These are phyloP conservation scores for Falco punctatus DNA, from an alignment of 2,113 vertebrate genomes.

Conservation along the genomic window DNA sequence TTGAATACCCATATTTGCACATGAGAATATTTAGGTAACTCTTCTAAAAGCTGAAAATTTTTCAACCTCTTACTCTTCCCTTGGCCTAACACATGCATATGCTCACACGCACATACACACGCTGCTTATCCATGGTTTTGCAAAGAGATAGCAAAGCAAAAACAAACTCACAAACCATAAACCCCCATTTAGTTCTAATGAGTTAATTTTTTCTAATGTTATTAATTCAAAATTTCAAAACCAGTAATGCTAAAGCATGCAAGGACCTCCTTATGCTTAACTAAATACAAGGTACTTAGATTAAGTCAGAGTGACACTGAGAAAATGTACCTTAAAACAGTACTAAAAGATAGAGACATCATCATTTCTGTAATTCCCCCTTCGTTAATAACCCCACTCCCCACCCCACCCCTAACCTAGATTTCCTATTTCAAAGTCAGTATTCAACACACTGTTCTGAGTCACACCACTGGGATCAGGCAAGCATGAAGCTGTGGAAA, in stretches of 20 bases:
- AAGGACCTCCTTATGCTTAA: neutral
- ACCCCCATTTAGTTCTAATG: neutral
- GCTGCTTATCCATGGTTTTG: neutral
- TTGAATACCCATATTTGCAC: neutral
- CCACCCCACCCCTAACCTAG: fast-evolving
- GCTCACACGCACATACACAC: fast-evolving
- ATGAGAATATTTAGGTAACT: neutral
- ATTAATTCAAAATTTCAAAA: neutral
- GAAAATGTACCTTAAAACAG: neutral
- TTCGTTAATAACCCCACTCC: neutral
- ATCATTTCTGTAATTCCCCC: neutral
- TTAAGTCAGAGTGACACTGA: neutral
- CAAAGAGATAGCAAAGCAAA: neutral
- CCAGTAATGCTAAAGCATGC: neutral
- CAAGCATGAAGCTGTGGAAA: neutral
- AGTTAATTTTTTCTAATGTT: neutral
- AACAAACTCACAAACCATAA: neutral
- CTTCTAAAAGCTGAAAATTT: neutral
- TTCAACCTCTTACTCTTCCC: neutral
- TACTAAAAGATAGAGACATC: neutral
- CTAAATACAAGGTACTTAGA: neutral
- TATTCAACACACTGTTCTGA: neutral
- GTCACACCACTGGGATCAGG: neutral
- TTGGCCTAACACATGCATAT: fast-evolving
- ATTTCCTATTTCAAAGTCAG: neutral